These are phyloP conservation scores for Laothoe populi DNA, from an alignment of 2,888 invertebrate genomes.

Conservation along the genomic window DNA sequence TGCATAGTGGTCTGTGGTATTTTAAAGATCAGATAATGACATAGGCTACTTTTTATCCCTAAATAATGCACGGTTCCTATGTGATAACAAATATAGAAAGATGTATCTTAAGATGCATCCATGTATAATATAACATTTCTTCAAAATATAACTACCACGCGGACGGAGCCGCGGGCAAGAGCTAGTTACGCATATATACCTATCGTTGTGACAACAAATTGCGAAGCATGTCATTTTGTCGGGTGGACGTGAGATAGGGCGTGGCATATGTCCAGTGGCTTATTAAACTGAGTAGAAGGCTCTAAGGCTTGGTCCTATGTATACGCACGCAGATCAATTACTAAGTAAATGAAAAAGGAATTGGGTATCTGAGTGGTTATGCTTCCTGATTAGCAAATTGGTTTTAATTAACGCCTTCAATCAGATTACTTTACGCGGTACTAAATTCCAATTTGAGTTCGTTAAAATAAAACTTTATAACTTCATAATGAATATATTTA, in stretches of 20 bases:
- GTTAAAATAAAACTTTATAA: neutral
- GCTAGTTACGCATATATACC: no score
- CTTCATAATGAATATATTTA: neutral
- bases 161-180: no score
- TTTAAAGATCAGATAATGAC: no score
- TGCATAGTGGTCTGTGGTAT: no score
- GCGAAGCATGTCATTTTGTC: slow-evolving; percentile 4
- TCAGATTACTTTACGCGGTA: neutral
- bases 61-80: no score
- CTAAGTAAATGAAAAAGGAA: slow-evolving; percentile 5
- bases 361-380: neutral
- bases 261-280: slow-evolving; percentile 19
- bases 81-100: no score
- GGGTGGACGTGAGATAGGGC: slow-evolving; percentile 14
- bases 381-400: neutral
- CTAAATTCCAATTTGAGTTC: neutral
- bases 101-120: no score
- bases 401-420: neutral
- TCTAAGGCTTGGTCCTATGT: neutral
- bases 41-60: no score
- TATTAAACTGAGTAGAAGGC: slow-evolving; percentile 20
- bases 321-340: neutral
- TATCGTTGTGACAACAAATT: neutral
- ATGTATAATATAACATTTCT: no score
- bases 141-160: no score